Evolutionary conservation across 2,113 vertebrate genomes (phyloP).

Genomic region (Rhabdornis inornatus): DNA sequence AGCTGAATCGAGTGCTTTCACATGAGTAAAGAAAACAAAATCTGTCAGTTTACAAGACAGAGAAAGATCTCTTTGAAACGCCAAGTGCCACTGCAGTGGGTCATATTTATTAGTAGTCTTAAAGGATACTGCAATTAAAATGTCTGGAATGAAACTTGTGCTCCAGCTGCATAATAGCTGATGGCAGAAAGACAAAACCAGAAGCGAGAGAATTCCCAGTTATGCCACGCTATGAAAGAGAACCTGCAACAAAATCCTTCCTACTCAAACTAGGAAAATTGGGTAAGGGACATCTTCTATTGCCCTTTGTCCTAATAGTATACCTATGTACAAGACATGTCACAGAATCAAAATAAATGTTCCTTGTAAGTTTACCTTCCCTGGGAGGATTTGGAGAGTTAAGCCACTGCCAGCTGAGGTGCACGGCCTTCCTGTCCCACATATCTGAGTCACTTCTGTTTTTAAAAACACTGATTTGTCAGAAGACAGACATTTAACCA

Average conservation of each 20-base stretch:
- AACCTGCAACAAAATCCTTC: background rate
- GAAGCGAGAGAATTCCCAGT: background rate
- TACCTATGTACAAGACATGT: background rate
- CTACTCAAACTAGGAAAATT: background rate
- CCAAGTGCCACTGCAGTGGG: background rate
- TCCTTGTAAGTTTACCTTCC: background rate
- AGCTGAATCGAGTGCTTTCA: background rate
- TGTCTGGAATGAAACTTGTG: background rate
- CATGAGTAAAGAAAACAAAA: background rate
- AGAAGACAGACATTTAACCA: background rate
- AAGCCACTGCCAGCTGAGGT: background rate
- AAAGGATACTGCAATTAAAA: background rate
- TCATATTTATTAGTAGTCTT: background rate
- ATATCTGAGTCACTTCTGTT: background rate
- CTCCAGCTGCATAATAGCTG: background rate
- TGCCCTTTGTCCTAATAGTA: background rate
- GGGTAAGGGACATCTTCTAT: background rate
- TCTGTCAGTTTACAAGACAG: background rate
- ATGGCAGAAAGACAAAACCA: background rate
- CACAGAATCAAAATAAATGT: background rate
- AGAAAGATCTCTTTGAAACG: background rate
- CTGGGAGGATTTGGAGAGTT: background rate
- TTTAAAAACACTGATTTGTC: slow-evolving; percentile 10
- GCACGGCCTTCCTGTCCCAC: background rate
- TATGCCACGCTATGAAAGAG: background rate